Base-by-base conservation (phyloP, 35 echinoderm and acorn worm species). In the Acanthaster planci region DNA sequence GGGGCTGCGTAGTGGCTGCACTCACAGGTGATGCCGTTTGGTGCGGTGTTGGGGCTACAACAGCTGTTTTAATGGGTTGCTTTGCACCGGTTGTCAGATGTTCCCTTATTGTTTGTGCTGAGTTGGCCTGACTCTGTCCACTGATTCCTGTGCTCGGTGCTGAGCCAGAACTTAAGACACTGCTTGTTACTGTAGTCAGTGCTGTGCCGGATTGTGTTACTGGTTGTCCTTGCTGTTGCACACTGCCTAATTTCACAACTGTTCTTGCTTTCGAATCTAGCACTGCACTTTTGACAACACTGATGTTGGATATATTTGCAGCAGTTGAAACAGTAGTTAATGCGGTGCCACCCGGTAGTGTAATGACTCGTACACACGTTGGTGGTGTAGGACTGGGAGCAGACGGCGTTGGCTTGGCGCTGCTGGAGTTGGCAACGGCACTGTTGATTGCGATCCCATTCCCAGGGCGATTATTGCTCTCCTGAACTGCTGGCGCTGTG, bases 281-380 rank as follows among this genome's bases (percentile, higher is more conserved):
- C 37, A 86, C 84, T 75, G 83, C 57, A 85, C 57, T 85, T 77
- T 86, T 86, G 0, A 86, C 84, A 86, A 37, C 77, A 52, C 78
- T 64, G 15, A 78, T 68, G 58, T 84, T 60, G 67, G 22, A 44
- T 79, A 37, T 17, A 79, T 86, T 84, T 68, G n/a, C 40, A 86
- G 19, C 40, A 12, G 52, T 27, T 34, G 29, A n/a, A 52, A 8
- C 30, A 17, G 81, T 83, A 36, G 81, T 53, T 27, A 83, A 57
- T 50, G 76, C 38, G 7, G 55, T 40, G 18, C 67, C 67, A 40
- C 83, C 83, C 42, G 83, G 83, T 76, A 85, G 52, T 44, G 83
- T 85, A 23, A 85, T 85, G 22, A 85, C 51, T 9, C 83, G 83
- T 38, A 85, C 83, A 85, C 83, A 85, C 18, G 83, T 64, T 32